Evolutionary conservation across 2,888 invertebrate genomes (phyloP), one percentile per base, ranked within the genome.

Genomic region (Limnephilus lunatus): DNA sequence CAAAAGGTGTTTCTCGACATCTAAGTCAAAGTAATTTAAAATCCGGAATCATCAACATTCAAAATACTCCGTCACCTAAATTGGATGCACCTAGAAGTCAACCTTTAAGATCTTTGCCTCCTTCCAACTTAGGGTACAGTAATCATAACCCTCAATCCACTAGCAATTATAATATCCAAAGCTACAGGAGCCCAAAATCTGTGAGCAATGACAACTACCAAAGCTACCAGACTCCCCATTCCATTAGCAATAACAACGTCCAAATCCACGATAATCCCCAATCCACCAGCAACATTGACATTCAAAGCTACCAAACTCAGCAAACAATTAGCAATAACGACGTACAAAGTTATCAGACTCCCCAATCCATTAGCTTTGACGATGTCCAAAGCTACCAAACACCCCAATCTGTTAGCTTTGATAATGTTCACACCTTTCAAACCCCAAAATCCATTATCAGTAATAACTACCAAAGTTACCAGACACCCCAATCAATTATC

Each of bases 221-320:
- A 81, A 90, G 39, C 30, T 83, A 82, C 82, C 83, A 53, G 39
- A 86, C 15, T 1, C 83, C 83, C 2, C 12, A 0, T 15, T 19
- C 83, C 31, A 83, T 82, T 32, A 82, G 19, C 3, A 83, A 83
- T 35, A 32, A 68, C 53, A 25, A 68, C 25, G 7, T 68, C 53
- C 53, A 68, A 68, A 68, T 19, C 53, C 19, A 68, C 53, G 53
- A 68, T 3, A 68, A 25, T 68, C 53, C 53, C 19, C 19, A 68
- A 68, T 68, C 53, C 25, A 25, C 19, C 19, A 19, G 25, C 53
- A 68, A 68, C 25, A 68, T 19, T 68, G 53, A 68, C 7, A 44
- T 82, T n/a, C 90, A 90, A 81, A 90, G 39, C 30, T 83, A 82
- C 48, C 83, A 53, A 31, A 86, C 31, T 30, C 83, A 11, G 11